A percentile compares a stretch with the other conserved stretches of the same genome.
Conservation (phyloP, 1,140 invertebrate species). For the Drosophila saltans region DNA sequence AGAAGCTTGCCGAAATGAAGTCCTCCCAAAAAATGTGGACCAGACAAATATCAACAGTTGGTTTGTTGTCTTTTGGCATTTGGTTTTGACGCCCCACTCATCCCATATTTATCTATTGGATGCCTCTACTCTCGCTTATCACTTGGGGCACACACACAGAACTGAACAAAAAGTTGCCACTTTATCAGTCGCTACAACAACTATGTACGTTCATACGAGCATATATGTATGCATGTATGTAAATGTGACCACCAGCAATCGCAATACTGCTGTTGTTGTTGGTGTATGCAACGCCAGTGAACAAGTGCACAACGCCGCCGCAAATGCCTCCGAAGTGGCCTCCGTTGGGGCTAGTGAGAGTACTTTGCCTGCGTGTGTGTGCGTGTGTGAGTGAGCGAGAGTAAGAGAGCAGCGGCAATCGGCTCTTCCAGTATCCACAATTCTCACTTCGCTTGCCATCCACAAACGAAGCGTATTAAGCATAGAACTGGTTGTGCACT, state of each 20-base stretch:
- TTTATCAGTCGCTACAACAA: conserved; percentile 33
- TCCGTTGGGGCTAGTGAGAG: conserved; percentile 33
- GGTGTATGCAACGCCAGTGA: conserved; percentile 44
- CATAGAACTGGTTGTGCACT: conserved; percentile 46
- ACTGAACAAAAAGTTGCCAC: conserved; percentile 32
- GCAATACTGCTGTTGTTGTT: conserved; percentile 34
- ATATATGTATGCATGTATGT: too few relatives aligned
- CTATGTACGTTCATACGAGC: too few relatives aligned
- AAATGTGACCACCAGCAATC: conserved; percentile 7
- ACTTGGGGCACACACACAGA: conserved; percentile 36
- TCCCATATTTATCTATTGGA: conserved; percentile 37
- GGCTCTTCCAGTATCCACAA: conserved; percentile 60
- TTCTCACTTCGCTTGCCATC: conserved; percentile 20
- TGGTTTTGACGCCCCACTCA: conserved; percentile 35
- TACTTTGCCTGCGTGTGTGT: not conserved
- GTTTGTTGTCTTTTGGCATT: conserved; percentile 23
- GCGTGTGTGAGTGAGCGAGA: not conserved
- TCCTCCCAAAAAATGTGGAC: conserved; percentile 46
- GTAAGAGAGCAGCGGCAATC: conserved; percentile 2
- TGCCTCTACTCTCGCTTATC: conserved; percentile 42
- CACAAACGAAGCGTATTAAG: conserved; percentile 58
- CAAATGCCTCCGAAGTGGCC: conserved; percentile 35
- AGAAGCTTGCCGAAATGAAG: conserved; percentile 12
- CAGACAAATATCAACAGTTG: conserved; percentile 46
- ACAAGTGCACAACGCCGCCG: conserved; percentile 71